Evolutionary conservation across 2,797 vertebrate genomes (phyloP), one percentile per base, ranked within the genome.

Genomic region (Orientallactaga sibirica): DNA sequence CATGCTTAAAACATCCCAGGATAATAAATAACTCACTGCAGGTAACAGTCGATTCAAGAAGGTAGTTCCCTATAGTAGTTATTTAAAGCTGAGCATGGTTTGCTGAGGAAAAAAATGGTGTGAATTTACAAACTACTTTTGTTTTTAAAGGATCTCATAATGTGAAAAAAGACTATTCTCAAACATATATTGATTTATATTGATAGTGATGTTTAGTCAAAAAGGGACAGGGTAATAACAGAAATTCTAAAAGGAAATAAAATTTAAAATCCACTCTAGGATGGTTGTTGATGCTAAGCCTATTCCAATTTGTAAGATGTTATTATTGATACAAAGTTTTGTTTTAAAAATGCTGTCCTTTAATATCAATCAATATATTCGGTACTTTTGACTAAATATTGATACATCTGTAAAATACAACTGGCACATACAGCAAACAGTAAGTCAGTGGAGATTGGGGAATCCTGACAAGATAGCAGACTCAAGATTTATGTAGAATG

Each of bases 171-270:
- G 71, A 52, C 5, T 74, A 8, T 88, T 85, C 83, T 74, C 37
- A 48, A 7, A 48, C 79, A 88, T 76, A 16, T 20, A 66, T 48
- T 48, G 43, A 5, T 41, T 78, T n/a, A 43, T 18, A 73, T 6
- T 76, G 33, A 81, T 73, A 70, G 64, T 43, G 20, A 18, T 58
- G n/a, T 64, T 94, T 88, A 87, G 27, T 75, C 76, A 24, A 70
- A 87, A 84, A 88, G 19, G 24, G 41, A 79, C 15, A 18, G 86
- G 25, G 12, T 91, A 74, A 3, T 67, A 25, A 82, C 33, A 62
- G 12, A 55, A 88, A 16, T 6, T 11, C 88, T 80, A 80, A 93
- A 86, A 87, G 9, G n/a, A 88, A 83, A 93, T 73, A 12, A 92
- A 81, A 94, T 84, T 55, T 68, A 91, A 83, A 71, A 90, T 58